Conservation (phyloP, 1,140 invertebrate species). For the Drosophila suzukii region DNA sequence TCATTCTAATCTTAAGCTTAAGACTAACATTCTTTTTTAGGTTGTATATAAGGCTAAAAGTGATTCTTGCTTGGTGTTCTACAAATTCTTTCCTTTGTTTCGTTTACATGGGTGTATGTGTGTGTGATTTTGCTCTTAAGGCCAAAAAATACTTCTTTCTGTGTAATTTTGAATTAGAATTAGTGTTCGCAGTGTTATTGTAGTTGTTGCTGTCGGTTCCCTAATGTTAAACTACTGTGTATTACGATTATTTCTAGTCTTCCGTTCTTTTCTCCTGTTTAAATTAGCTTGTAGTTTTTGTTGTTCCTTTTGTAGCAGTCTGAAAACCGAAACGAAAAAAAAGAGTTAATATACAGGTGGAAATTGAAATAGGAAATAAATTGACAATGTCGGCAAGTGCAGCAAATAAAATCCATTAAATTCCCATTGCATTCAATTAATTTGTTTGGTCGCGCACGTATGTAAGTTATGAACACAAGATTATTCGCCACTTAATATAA, state of each 20-base stretch:
- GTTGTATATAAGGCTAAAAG: constrained; percentile 76
- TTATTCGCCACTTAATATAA: background rate
- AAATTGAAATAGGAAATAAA: background rate
- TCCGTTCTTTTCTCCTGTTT: constrained; percentile 75
- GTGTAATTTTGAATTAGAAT: constrained; percentile 22
- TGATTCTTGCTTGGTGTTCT: constrained; percentile 50
- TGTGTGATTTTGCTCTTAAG: constrained; percentile 23
- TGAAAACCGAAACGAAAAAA: constrained; percentile 20
- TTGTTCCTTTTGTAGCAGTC: constrained; percentile 79
- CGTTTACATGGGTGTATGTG: constrained; percentile 7
- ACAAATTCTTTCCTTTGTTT: constrained; percentile 28
- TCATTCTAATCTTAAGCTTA: constrained; percentile 28
- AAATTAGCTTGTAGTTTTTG: constrained; percentile 56
- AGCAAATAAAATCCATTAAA: background rate
- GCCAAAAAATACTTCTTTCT: constrained; percentile 60
- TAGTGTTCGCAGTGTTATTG: constrained; percentile 23
- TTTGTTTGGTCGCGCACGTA: too few species aligned
- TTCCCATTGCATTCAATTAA: background rate
- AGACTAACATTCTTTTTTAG: constrained; percentile 28
- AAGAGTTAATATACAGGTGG: background rate
- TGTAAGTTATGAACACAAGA: too few species aligned
- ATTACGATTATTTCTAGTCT: constrained; percentile 72
- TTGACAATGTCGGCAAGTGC: too few species aligned
- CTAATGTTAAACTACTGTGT: constrained; percentile 39
- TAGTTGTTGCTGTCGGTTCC: constrained; percentile 42